phyloP scores from a whole-genome alignment of 2,113 vertebrate species.

The Hucho hucho region DNA sequence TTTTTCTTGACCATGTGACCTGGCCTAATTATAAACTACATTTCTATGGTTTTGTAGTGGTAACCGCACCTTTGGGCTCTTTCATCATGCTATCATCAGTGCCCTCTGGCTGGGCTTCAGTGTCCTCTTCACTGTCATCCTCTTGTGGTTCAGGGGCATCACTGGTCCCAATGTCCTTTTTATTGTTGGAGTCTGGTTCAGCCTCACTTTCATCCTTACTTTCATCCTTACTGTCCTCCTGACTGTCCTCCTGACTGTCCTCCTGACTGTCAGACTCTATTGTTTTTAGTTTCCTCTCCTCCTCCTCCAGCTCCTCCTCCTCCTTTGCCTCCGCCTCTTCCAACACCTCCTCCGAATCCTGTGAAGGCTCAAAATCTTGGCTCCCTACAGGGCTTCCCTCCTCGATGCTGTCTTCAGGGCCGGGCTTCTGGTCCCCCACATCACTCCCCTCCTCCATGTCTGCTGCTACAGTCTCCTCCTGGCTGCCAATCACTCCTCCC shows the following conservation, averaged over 20 bases:
- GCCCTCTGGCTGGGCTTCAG: neutral
- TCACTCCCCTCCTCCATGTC: neutral
- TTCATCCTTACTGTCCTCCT: neutral
- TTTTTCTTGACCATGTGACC: too few species aligned
- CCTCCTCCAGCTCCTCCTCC: neutral
- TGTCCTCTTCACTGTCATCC: neutral
- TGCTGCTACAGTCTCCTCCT: neutral
- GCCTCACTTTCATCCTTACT: neutral
- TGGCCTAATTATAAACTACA: too few species aligned
- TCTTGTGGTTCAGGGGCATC: neutral
- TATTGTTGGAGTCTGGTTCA: neutral
- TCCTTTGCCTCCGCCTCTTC: neutral
- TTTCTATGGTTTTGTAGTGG: too few species aligned
- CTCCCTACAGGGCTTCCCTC: neutral
- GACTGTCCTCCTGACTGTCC: neutral
- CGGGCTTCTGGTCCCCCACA: neutral
- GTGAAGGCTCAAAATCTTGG: neutral
- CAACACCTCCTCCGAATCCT: neutral
- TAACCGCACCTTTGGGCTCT: neutral
- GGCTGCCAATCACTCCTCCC: neutral
- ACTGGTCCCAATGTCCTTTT: neutral
- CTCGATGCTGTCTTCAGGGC: neutral
- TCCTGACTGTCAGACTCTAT: neutral
- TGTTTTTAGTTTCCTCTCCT: neutral
- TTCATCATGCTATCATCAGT: neutral